Percentiles rank a stretch among this genome's conserved stretches.
These are phyloP conservation scores for Psilopsiagon aurifrons DNA, from an alignment of 2,113 vertebrate genomes.

Conservation along the genomic window DNA sequence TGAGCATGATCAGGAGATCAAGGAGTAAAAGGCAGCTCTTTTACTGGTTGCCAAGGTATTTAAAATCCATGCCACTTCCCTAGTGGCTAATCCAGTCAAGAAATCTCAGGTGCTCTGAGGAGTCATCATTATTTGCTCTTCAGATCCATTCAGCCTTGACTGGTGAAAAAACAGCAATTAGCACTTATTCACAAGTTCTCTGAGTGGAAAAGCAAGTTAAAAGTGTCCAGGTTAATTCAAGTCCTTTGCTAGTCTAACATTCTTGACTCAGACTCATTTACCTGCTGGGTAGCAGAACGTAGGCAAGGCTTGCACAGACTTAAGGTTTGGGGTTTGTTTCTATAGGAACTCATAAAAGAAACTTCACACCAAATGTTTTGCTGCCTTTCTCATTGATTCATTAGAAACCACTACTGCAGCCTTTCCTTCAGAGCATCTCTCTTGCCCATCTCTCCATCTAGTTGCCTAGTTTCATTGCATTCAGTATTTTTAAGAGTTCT, in stretches of 20 bases:
- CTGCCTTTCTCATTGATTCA: not conserved
- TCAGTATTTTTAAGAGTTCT: not conserved
- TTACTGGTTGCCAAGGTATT: not conserved
- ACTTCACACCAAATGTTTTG: not conserved
- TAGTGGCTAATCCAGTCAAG: not conserved
- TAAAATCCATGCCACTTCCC: not conserved
- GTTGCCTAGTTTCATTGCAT: not conserved
- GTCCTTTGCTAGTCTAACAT: not conserved
- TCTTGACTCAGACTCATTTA: not conserved
- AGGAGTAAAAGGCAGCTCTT: not conserved
- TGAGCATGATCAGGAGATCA: not conserved
- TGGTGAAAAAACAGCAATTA: not conserved
- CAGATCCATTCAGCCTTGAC: not conserved
- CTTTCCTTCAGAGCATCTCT: not conserved
- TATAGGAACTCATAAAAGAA: not conserved
- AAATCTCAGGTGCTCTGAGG: not conserved
- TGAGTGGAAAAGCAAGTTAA: not conserved
- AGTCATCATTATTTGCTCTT: not conserved
- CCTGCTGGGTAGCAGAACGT: not conserved
- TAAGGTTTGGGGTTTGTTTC: not conserved
- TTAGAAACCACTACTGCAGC: not conserved
- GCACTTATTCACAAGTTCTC: not conserved
- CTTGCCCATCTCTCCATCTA: not conserved
- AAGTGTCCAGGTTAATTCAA: not conserved
- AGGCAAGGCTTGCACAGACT: not conserved